Base-by-base conservation (phyloP, 37 sponge, comb jelly and placozoan genomes). In the Ephydatia muelleri region DNA sequence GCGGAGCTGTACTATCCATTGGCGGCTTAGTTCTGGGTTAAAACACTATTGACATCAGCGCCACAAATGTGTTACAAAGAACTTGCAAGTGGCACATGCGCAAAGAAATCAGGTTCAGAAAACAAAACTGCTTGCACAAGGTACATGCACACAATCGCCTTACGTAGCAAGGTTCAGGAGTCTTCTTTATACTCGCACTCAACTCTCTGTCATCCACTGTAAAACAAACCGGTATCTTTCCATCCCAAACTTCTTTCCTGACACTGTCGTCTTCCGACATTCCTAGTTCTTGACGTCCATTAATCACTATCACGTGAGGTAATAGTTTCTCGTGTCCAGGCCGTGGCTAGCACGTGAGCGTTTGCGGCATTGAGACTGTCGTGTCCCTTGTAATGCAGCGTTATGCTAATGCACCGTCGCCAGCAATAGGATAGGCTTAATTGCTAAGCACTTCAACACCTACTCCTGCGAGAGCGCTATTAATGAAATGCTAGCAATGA, bases 171-270 rank as follows among this genome's bases (percentile, higher is more conserved):
- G 92, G 87, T 40, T 96, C 92, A 48, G 94, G 89, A 30, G 68
- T 27, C 4, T 73, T 86, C 33, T 78, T 82, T 72, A 80, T 87
- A 30, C 83, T 39, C 5, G 31, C n/a, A 12, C 82, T 30, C n/a
- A 91, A 76, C 32, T 97, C 99, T 0, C 89, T 89, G 6, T 92
- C 87, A 30, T 86, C 94, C 64, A 99, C 47, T 21, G 38, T 79
- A 76, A 99, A 99, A 72, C 92, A 92, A 3, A 99, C 93, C 8
- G 99, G 97, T 22, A 99, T 72, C 33, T 88, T 93, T 4, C 99
- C 99, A 28, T 96, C 89, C 99, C 99, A 99, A n/a, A 99, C 94
- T 49, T 93, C 92, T 26, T 88, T 77, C 69, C 84, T 70, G 2
- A 88, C 71, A 9, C 70, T 75, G 37, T 91, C 91, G 35, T 93